Base-by-base conservation (phyloP, 1,140 invertebrate species). In the Watersipora subatra region DNA sequence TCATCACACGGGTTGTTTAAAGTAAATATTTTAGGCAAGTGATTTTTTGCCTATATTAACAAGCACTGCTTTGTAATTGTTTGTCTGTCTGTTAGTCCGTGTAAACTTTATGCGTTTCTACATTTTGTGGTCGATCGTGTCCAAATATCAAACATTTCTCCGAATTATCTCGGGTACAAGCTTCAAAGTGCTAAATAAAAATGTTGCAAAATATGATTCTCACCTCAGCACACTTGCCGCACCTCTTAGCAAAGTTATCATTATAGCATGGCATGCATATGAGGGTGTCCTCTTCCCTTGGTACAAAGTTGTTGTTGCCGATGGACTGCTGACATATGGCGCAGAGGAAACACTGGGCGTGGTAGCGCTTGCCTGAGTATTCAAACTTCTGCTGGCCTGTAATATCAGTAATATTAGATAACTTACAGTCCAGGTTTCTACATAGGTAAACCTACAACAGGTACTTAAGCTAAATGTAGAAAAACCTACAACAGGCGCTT, bases 331-430 rank as follows among this genome's bases (percentile, higher is more conserved):
- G 95, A 85, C 97, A 99, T 19, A 94, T 89, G 69, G 89, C 89
- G 83, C 96, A 99, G 78, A 89, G 91, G 88, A 99, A 99, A 77
- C 97, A 99, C 78, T 97, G 94, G 85, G 99, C 97, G 82, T 99
- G 97, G 95, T 95, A 99, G 81, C 99, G 95, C 71, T 95, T 86
- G 24, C 94, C 97, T 85, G 98, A 98, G 86, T 99, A 99, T 82
- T 99, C 96, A 94, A 99, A 98, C 85, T 99, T 99, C 87, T 99
- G 99, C 76, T 94, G 97, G 67, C 96, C 96, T 97, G 73, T 2
- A 69, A 70, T 66, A 67, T 29, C 24, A 25, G 17, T 7, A 66
- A 28, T 12, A n/a, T 7, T 46, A 46, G n/a, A 46, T 46, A n/a
- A 46, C n/a, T n/a, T 46, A 7, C n/a, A n/a, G n/a, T n/a, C n/a